phyloP scores from a whole-genome alignment of 1,140 invertebrate species.

The Lepidostoma basale region DNA sequence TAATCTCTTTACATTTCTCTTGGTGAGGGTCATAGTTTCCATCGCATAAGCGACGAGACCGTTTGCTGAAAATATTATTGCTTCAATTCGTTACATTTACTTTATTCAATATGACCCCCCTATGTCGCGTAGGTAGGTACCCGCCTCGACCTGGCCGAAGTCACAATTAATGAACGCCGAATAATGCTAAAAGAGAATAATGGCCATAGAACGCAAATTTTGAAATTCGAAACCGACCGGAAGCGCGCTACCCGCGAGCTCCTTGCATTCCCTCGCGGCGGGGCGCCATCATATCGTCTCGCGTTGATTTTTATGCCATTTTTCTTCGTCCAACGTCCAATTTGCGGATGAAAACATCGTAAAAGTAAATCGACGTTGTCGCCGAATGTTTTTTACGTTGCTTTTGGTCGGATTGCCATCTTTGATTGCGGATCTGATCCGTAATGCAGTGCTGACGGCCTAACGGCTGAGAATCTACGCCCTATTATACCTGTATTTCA shows the following conservation, averaged over 20 bases:
- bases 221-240: conserved; percentile 37
- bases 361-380: not conserved
- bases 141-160: not conserved
- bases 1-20: too few species aligned
- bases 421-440: too few species aligned
- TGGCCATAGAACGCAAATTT: conserved; percentile 15
- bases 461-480: too few species aligned
- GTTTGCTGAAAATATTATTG: too few species aligned
- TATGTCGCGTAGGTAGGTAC: not conserved
- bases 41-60: too few species aligned
- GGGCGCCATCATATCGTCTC: not conserved
- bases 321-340: not conserved
- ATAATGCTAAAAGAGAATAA: conserved; percentile 12
- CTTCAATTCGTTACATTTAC: too few species aligned
- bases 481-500: too few species aligned
- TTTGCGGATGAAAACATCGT: not conserved
- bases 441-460: too few species aligned
- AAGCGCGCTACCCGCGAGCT: conserved; percentile 6
- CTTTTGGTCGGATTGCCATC: too few species aligned
- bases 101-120: too few species aligned
- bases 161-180: conserved; percentile 25
- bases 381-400: not conserved
- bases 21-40: too few species aligned
- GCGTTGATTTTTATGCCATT: not conserved
- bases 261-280: not conserved